phyloP scores from a whole-genome alignment of 2,113 vertebrate species.

The Oryzias celebensis region DNA sequence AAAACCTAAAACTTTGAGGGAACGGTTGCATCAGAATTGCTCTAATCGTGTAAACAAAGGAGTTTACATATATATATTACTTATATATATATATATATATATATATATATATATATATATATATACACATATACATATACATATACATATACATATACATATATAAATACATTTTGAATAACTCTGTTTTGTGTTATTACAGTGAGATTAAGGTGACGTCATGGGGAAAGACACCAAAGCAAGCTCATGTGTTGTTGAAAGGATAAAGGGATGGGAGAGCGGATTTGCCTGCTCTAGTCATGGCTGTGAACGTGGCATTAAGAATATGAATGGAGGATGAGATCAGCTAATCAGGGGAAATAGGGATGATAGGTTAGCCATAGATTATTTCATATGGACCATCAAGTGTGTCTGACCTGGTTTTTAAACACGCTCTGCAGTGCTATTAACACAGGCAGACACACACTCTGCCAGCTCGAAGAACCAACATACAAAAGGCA shows the following conservation, averaged over 20 bases:
- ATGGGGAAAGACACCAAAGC: neutral
- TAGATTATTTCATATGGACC: constrained; percentile 57
- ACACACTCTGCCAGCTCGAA: neutral
- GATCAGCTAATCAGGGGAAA: constrained; percentile 36
- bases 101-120: too few relatives aligned
- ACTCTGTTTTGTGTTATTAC: neutral
- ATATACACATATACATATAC: too few relatives aligned
- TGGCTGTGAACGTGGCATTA: neutral
- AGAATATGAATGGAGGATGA: constrained; percentile 1
- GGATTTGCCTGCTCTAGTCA: neutral
- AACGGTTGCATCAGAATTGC: constrained; percentile 1
- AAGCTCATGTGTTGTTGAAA: neutral
- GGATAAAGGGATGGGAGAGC: neutral
- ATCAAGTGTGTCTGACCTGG: constrained; percentile 48
- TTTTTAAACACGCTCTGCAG: constrained; percentile 36
- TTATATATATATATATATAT: too few relatives aligned
- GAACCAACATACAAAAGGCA: neutral
- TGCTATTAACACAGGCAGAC: constrained; percentile 12
- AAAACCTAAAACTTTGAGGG: constrained; percentile 22
- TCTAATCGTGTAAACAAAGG: neutral
- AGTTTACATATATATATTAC: neutral
- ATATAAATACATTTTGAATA: neutral
- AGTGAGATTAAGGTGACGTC: neutral
- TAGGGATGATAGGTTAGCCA: constrained; percentile 3
- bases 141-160: too few relatives aligned